Evolutionary conservation across 2,113 vertebrate genomes (phyloP).

Genomic region (Scophthalmus maximus): DNA sequence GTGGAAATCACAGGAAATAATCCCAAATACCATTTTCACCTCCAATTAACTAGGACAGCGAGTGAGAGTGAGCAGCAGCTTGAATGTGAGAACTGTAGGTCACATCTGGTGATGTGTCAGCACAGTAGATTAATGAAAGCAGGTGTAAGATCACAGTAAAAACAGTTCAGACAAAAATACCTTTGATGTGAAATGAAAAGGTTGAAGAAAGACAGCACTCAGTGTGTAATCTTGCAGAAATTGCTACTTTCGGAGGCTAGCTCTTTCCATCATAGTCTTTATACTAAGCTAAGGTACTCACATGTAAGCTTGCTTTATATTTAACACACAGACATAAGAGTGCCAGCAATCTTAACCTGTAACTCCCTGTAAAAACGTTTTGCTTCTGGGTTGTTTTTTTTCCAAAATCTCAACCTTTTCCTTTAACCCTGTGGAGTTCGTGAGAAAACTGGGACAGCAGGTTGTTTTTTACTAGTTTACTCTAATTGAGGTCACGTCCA

Average conservation of each 20-base stretch:
- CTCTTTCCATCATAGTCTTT: too few species aligned
- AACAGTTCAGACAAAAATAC: slow-evolving; percentile 28
- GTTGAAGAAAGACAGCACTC: too few species aligned
- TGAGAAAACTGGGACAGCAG: background rate
- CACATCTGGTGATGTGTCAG: background rate
- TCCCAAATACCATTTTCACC: slow-evolving; percentile 55
- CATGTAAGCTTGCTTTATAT: background rate
- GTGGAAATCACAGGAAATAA: slow-evolving; percentile 51
- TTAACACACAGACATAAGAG: background rate
- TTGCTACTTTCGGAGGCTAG: too few species aligned
- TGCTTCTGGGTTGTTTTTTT: background rate
- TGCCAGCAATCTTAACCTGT: background rate
- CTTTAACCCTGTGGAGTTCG: background rate
- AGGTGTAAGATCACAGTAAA: slow-evolving; percentile 40
- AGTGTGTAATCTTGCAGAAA: too few species aligned
- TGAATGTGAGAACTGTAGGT: slow-evolving; percentile 44
- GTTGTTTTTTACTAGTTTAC: background rate
- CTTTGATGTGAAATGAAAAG: too few species aligned
- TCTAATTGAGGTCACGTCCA: slow-evolving; percentile 14
- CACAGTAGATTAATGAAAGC: slow-evolving; percentile 22
- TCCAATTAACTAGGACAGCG: slow-evolving; percentile 41
- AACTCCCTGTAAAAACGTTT: background rate
- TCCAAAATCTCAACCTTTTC: background rate
- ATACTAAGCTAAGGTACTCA: too few species aligned
- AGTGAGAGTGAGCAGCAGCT: slow-evolving; percentile 13